Percentiles rank a stretch among this genome's conserved stretches.
These are phyloP conservation scores for Eidolon helvum DNA, from an alignment of 2,113 vertebrate genomes.

Conservation along the genomic window DNA sequence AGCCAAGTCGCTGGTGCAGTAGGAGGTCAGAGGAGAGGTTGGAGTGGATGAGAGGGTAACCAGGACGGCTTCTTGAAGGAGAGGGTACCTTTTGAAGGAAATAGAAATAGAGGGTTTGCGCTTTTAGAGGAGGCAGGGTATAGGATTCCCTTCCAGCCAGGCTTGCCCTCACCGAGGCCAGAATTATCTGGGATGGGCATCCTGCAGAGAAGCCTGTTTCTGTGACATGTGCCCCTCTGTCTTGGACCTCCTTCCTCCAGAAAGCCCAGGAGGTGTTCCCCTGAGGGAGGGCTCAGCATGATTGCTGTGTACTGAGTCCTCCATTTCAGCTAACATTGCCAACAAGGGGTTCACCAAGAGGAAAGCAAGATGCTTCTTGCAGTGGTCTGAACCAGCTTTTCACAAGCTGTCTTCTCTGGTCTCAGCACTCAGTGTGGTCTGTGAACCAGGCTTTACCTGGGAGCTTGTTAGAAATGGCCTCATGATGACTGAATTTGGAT, in stretches of 20 bases:
- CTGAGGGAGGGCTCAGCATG: not conserved
- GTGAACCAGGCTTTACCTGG: not conserved
- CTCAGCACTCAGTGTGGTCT: not conserved
- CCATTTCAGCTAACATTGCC: not conserved
- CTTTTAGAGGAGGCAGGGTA: not conserved
- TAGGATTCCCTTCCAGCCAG: not conserved
- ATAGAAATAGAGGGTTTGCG: not conserved
- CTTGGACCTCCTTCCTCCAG: not conserved
- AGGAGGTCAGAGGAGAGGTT: not conserved
- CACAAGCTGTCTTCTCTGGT: not conserved
- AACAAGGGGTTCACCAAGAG: not conserved
- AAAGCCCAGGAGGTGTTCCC: not conserved
- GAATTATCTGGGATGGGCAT: not conserved
- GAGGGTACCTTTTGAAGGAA: not conserved
- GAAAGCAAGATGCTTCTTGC: not conserved
- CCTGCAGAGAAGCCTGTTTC: not conserved
- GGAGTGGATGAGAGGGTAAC: not conserved
- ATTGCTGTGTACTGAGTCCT: not conserved
- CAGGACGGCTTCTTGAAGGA: not conserved
- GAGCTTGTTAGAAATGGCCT: not conserved
- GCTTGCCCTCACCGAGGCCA: not conserved
- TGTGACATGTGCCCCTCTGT: not conserved
- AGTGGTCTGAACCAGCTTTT: not conserved
- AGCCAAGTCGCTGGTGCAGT: fast-evolving
- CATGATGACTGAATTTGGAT: fast-evolving